These are phyloP conservation scores for Drosophila planitibia DNA, from an alignment of 2,888 invertebrate species.

Conservation along the genomic window DNA sequence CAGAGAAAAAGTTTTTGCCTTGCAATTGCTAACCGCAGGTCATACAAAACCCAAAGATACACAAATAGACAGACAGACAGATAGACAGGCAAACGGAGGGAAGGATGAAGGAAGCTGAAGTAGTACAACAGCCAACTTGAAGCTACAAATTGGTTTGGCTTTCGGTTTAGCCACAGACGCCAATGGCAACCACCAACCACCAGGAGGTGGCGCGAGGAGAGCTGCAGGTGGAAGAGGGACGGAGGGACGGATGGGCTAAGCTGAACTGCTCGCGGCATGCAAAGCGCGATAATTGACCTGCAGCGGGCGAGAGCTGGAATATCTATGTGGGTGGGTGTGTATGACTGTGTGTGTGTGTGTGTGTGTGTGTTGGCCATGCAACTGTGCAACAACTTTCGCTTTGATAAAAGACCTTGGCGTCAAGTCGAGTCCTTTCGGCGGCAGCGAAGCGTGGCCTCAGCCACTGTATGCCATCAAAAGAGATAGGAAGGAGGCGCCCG, in stretches of 20 bases:
- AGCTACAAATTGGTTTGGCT: constrained; percentile 75
- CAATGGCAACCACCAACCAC: constrained; percentile 41
- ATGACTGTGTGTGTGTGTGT: constrained; percentile 17
- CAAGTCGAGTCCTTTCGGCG: constrained; percentile 70
- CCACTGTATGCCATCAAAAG: constrained; percentile 43
- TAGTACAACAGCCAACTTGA: constrained; percentile 54
- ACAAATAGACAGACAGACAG: constrained; percentile 12
- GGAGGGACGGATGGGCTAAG: constrained; percentile 20
- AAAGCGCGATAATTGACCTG: constrained; percentile 78
- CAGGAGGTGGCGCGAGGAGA: background rate
- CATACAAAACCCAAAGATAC: constrained; percentile 38
- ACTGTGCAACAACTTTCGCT: constrained; percentile 80
- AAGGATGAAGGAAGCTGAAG: background rate
- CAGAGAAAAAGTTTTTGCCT: constrained; percentile 61
- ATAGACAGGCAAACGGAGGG: constrained; percentile 12
- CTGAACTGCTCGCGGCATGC: constrained; percentile 67
- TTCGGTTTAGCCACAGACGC: constrained; percentile 57
- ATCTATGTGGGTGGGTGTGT: constrained; percentile 17
- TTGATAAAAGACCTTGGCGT: constrained; percentile 80
- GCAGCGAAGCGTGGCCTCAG: constrained; percentile 65
- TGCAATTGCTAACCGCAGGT: constrained; percentile 65
- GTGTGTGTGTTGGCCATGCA: constrained; percentile 62
- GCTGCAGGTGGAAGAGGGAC: constrained; percentile 6
- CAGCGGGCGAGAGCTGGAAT: constrained; percentile 47
- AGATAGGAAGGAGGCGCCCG: constrained; percentile 34